Conservation (phyloP, 2,113 vertebrate species). For the Solenodon paradoxus region DNA sequence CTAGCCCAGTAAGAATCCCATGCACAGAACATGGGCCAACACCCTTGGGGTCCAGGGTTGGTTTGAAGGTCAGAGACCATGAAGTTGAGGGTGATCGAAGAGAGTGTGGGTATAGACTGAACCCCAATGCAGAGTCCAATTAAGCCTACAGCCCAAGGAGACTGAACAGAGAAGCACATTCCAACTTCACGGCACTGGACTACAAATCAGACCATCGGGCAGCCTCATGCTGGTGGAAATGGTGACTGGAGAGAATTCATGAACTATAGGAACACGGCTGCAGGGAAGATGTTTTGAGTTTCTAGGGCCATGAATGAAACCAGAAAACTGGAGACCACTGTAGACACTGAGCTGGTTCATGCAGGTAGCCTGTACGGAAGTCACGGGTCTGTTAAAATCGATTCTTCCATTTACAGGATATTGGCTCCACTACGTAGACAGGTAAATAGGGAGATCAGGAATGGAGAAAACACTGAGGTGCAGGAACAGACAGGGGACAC, state of each 20-base stretch:
- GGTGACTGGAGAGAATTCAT: neutral
- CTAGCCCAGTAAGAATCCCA: neutral
- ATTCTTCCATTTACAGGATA: neutral
- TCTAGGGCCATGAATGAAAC: neutral
- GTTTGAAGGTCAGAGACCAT: neutral
- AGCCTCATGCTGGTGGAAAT: neutral
- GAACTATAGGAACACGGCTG: neutral
- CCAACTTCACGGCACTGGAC: neutral
- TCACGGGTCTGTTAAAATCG: neutral
- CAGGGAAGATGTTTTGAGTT: neutral
- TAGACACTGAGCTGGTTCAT: neutral
- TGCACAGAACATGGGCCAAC: neutral
- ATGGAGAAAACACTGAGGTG: neutral
- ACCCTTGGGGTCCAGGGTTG: neutral
- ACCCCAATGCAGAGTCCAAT: neutral
- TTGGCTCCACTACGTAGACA: neutral
- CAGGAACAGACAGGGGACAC: neutral
- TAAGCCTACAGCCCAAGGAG: neutral
- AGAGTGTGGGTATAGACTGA: neutral
- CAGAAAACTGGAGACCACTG: neutral
- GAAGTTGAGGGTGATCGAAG: neutral
- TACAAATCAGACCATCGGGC: neutral
- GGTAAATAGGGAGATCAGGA: neutral
- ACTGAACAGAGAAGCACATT: neutral
- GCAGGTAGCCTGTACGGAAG: neutral